Base-by-base conservation (phyloP, 2,888 invertebrate species). In the Drosophila austrosaltans region DNA sequence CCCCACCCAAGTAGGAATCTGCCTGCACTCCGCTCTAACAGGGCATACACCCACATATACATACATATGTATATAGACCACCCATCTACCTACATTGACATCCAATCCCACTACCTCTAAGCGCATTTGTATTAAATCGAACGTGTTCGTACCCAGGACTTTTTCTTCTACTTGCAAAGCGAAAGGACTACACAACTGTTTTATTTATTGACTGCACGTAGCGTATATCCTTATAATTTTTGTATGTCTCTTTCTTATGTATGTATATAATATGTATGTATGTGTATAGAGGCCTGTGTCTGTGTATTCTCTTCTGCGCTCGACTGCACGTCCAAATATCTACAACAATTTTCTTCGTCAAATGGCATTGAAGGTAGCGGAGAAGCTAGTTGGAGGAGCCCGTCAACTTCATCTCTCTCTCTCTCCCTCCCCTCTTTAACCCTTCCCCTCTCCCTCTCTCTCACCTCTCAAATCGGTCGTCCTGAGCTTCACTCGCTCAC, bases 151-250 rank as follows among this genome's bases (percentile, higher is more conserved):
- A 60, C 44, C 65, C 53, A 48, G 67, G 67, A 69, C 60, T 61
- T 64, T 63, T 64, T 40, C 57, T 68, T 64, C 62, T 65, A 25
- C 48, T 70, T 68, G 59, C 62, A 8, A 59, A 36, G 72, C 69
- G 53, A 42, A 69, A 78, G 82, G 68, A 73, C 65, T 78, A 69
- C 81, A 81, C 79, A 72, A 82, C 83, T 88, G 88, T 86, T 88
- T 88, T 88, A 84, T 88, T 84, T 84, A 84, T 84, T 84, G 87
- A 88, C 87, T 86, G 81, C 83, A 84, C 83, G 83, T 84, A 86
- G 83, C 87, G 69, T 83, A 88, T 86, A 86, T 84, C 81, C 83
- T 81, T 84, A 84, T 88, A 88, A 86, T 88, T 88, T 84, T 88
- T 88, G 86, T 83, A 83, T 72, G 73, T 53, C 72, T 75, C 77